Conservation (phyloP, 2,888 invertebrate species). For the Schizotus pectinicornis region DNA sequence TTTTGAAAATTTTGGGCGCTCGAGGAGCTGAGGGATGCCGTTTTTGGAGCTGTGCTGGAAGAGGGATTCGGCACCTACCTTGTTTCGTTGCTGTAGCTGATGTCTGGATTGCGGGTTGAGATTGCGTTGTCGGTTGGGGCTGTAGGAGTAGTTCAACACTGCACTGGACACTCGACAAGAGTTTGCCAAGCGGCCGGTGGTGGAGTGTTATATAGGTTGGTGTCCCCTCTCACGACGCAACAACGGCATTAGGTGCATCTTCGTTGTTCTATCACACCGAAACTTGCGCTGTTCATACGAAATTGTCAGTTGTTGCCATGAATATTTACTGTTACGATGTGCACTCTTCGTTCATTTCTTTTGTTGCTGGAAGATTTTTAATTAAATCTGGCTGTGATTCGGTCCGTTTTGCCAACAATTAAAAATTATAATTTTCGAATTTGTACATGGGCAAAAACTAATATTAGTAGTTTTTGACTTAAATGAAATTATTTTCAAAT, state of each 20-base stretch:
- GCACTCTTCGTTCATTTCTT: no score
- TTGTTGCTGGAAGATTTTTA: no score
- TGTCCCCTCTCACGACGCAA: conserved; percentile 36
- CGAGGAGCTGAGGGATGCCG: no score
- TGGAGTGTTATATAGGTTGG: conserved; percentile 42
- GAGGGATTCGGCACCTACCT: conserved; percentile 9
- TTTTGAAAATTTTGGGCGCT: no score
- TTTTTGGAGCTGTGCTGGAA: no score
- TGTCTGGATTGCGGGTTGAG: conserved; percentile 4
- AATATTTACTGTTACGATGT: conserved; percentile 12
- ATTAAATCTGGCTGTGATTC: no score
- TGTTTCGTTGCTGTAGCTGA: neutral
- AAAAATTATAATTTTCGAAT: no score
- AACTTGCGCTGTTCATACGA: conserved; percentile 23
- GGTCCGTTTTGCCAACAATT: no score
- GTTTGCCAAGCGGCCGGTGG: conserved; percentile 35
- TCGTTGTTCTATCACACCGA: conserved; percentile 19
- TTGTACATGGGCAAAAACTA: no score
- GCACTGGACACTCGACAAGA: conserved; percentile 43
- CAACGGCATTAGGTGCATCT: conserved; percentile 29
- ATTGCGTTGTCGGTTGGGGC: conserved; percentile 5
- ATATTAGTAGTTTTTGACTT: no score
- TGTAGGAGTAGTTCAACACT: conserved; percentile 33
- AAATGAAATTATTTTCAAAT: no score
- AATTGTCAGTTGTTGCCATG: neutral